These are phyloP conservation scores for Trichoplusia ni DNA, from an alignment of 1,140 invertebrate species.

Conservation along the genomic window DNA sequence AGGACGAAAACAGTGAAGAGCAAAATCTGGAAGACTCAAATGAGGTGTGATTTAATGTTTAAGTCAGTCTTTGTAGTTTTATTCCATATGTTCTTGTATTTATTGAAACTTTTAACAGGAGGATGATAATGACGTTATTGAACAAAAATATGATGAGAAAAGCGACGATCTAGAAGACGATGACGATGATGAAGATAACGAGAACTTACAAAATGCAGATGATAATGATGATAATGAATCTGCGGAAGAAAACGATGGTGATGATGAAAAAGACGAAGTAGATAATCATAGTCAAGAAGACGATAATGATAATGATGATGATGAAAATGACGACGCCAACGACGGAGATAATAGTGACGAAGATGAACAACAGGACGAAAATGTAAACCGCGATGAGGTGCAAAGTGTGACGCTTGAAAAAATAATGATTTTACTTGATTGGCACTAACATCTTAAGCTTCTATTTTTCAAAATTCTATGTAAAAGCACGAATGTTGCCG, in stretches of 20 bases:
- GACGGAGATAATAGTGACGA: slow-evolving; percentile 41
- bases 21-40: slow-evolving; percentile 45
- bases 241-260: slow-evolving; percentile 50
- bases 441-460: slow-evolving; percentile 55
- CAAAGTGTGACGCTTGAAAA: slow-evolving; percentile 44
- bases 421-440: slow-evolving; percentile 45
- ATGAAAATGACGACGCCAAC: slow-evolving; percentile 42
- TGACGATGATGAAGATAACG: slow-evolving; percentile 53
- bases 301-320: slow-evolving; percentile 46
- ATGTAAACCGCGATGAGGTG: slow-evolving; percentile 39
- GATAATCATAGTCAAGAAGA: slow-evolving; percentile 36
- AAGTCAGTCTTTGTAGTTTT: not conserved
- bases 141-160: slow-evolving; percentile 50
- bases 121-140: slow-evolving; percentile 33
- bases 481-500: not conserved
- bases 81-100: not conserved
- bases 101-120: slow-evolving; percentile 24
- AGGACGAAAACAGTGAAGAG: slow-evolving; percentile 44
- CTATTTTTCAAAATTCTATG: slow-evolving; percentile 36
- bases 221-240: slow-evolving; percentile 56
- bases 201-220: slow-evolving; percentile 44
- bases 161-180: slow-evolving; percentile 51
- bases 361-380: slow-evolving; percentile 41
- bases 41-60: slow-evolving; percentile 29
- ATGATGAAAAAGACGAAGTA: slow-evolving; percentile 51